Conservation (phyloP, 2,888 invertebrate genomes). For the Neria commutata region DNA sequence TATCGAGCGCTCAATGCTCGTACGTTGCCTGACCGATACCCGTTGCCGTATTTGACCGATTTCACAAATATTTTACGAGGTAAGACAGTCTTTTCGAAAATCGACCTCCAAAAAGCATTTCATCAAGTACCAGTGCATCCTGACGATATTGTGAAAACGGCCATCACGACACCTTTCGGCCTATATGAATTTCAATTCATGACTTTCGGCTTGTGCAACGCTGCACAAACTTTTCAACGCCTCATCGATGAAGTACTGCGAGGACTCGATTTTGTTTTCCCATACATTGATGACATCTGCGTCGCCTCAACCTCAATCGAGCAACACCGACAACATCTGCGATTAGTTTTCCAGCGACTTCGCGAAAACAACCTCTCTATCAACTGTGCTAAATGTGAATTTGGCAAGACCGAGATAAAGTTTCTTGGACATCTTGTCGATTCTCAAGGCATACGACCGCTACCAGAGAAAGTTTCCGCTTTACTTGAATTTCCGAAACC, state of each 20-base stretch:
- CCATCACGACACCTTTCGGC: background rate
- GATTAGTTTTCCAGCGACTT: background rate
- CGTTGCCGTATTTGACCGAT: conserved; percentile 48
- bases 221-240: conserved; percentile 8
- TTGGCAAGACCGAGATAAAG: background rate
- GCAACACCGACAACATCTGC: conserved; percentile 5
- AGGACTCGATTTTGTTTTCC: background rate
- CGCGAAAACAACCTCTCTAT: background rate
- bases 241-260: background rate
- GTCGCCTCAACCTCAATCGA: background rate
- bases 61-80: conserved; percentile 16
- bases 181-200: background rate
- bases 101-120: conserved; percentile 23
- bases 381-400: background rate
- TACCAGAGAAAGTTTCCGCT: background rate
- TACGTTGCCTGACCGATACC: conserved; percentile 52
- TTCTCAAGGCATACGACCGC: background rate
- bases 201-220: conserved; percentile 7
- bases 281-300: conserved; percentile 4
- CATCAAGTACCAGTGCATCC: conserved; percentile 10
- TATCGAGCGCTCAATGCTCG: conserved; percentile 42
- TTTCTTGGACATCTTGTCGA: background rate
- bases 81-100: conserved; percentile 17
- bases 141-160: background rate
- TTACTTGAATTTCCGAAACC: background rate